Evolutionary conservation across 2,797 vertebrate species (phyloP), one percentile per base, ranked within the genome.

Genomic region (Pantherophis vulpinus): DNA sequence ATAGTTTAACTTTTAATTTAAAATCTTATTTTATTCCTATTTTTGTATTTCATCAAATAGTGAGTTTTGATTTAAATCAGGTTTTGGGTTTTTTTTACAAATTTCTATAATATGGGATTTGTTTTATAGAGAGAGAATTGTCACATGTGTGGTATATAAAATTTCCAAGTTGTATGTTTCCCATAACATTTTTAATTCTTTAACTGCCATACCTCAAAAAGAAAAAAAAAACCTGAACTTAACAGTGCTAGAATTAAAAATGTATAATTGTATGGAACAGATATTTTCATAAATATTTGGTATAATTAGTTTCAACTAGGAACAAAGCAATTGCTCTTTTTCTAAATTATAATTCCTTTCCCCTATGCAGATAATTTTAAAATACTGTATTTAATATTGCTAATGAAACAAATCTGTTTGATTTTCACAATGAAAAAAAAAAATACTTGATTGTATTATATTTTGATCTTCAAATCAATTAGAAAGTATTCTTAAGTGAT

Each of bases 241-340:
- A 83, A 96, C 97, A 95, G 58, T 97, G 96, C 97, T 98, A 97
- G 98, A 98, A 98, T 98, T 97, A 97, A 97, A 97, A 97, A 98
- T 98, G 97, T 98, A 97, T 98, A 98, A 97, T 96, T 97, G 94
- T 97, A 95, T 96, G 97, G 98, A 98, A 97, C 98, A 98, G 98
- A 98, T 98, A 97, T 98, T 98, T 98, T 98, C 98, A 98, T 98
- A 98, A 98, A 98, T 97, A 98, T 98, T 98, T 98, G 96, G 97
- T 98, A 97, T 98, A 98, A 98, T 98, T 98, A 98, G 98, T 98
- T 98, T 98, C 97, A 98, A 97, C 97, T 97, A 97, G 97, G 96
- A 98, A 97, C 97, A 98, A 98, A 98, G 97, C 97, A 96, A 93
- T 97, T 97, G 97, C 97, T 97, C 96, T 96, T 86, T 96, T 96